These are phyloP conservation scores for Nemotelus nigrinus DNA, from an alignment of 2,888 invertebrate species.

Conservation along the genomic window DNA sequence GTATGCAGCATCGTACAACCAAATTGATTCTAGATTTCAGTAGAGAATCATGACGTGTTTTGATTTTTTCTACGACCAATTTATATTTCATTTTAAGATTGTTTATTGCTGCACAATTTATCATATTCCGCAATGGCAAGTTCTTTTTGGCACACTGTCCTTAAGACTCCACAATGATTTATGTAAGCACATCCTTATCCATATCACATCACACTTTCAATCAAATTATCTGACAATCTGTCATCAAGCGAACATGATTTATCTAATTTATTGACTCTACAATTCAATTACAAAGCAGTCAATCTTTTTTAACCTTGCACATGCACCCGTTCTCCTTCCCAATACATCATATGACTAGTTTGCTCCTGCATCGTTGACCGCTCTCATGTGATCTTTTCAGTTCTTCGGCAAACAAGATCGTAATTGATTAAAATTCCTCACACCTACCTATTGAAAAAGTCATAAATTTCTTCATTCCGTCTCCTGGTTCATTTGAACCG, in stretches of 20 bases:
- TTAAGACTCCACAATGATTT: no score
- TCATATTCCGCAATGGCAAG: no score
- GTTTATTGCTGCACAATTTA: no score
- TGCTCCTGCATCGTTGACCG: no score
- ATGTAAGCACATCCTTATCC: not conserved
- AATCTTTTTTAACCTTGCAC: not conserved
- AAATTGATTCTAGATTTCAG: no score
- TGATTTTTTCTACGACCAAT: no score
- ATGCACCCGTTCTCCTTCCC: no score
- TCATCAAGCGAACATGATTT: slow-evolving; percentile 6
- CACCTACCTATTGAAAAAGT: slow-evolving; percentile 32
- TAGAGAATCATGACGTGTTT: no score
- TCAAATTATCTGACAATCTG: slow-evolving; percentile 3
- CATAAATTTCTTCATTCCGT: slow-evolving; percentile 38
- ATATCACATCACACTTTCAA: not conserved
- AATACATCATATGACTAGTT: no score
- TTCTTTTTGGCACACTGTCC: no score
- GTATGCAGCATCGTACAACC: no score
- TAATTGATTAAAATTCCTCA: slow-evolving; percentile 40
- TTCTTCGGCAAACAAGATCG: not conserved
- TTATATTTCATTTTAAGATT: no score
- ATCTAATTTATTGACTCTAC: slow-evolving; percentile 8
- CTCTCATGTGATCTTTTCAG: not conserved
- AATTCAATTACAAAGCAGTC: slow-evolving; percentile 22
- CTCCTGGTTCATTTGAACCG: not conserved